Conservation (phyloP, 2,797 vertebrate genomes). For the Corythornis leucogaster region DNA sequence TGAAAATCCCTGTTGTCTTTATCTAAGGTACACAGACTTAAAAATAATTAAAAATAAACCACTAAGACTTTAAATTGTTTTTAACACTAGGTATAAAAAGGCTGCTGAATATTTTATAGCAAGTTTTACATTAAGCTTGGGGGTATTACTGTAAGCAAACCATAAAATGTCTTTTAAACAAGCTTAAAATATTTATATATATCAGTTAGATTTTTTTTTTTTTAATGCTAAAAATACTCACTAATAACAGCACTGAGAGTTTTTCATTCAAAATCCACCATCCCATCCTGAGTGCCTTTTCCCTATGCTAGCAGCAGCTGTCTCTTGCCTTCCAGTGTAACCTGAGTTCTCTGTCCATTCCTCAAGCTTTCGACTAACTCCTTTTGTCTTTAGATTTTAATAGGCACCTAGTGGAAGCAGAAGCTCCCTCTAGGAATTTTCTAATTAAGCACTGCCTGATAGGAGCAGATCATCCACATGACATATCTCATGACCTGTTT, state of each 20-base stretch:
- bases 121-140: constrained; percentile 63
- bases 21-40: constrained; percentile 57
- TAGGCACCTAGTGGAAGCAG: constrained; percentile 63
- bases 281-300: constrained; percentile 59
- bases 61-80: constrained; percentile 61
- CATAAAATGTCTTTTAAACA: constrained; percentile 58
- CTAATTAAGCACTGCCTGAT: constrained; percentile 80
- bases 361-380: constrained; percentile 44
- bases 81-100: constrained; percentile 67
- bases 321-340: constrained; percentile 42
- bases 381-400: constrained; percentile 61
- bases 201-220: constrained; percentile 3
- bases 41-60: constrained; percentile 74
- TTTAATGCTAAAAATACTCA: constrained; percentile 77
- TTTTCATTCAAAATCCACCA: constrained; percentile 81
- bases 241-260: constrained; percentile 73
- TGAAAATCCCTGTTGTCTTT: constrained; percentile 23
- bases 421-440: constrained; percentile 76
- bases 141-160: constrained; percentile 62
- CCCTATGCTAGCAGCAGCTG: background rate
- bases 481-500: constrained; percentile 66
- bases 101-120: constrained; percentile 69
- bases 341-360: constrained; percentile 17
- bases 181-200: constrained; percentile 64
- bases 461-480: constrained; percentile 61